These are phyloP conservation scores for Plagiodera versicolora DNA, from an alignment of 2,888 invertebrate species.

Conservation along the genomic window DNA sequence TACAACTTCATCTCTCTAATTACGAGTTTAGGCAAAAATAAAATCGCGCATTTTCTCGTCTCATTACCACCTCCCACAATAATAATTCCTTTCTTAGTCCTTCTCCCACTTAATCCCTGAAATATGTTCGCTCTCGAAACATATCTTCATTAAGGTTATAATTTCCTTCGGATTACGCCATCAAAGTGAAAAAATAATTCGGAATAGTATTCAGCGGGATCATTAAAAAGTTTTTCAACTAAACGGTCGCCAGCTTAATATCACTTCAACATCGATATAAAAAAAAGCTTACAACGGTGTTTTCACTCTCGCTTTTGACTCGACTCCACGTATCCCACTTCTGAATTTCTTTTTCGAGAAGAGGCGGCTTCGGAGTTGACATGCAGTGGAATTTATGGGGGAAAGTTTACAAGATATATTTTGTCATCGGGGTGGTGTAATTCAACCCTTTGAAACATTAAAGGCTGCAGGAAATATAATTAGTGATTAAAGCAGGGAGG, in stretches of 20 bases:
- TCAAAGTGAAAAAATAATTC: conserved; percentile 42
- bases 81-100: conserved; percentile 17
- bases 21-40: neutral
- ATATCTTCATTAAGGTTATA: conserved; percentile 42
- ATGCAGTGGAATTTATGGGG: conserved; percentile 9
- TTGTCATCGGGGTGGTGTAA: conserved; percentile 39
- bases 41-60: conserved; percentile 12
- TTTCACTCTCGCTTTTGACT: neutral
- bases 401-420: conserved; percentile 41
- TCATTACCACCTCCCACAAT: conserved; percentile 16
- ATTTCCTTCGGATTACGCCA: conserved; percentile 42
- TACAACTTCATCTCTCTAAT: neutral
- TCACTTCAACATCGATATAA: conserved; percentile 42
- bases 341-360: conserved; percentile 9
- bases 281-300: conserved; percentile 23
- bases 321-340: conserved; percentile 21
- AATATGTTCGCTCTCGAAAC: conserved; percentile 32
- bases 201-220: conserved; percentile 37
- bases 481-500: conserved; percentile 37
- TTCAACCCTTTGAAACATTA: conserved; percentile 44
- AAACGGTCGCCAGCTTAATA: conserved; percentile 41
- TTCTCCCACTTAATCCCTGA: conserved; percentile 20
- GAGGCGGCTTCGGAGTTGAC: neutral
- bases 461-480: conserved; percentile 46
- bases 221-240: conserved; percentile 42